A percentile compares a stretch with the other conserved stretches of the same genome.
phyloP scores from a whole-genome alignment of 2,113 vertebrate genomes.

The Dasyurus viverrinus region DNA sequence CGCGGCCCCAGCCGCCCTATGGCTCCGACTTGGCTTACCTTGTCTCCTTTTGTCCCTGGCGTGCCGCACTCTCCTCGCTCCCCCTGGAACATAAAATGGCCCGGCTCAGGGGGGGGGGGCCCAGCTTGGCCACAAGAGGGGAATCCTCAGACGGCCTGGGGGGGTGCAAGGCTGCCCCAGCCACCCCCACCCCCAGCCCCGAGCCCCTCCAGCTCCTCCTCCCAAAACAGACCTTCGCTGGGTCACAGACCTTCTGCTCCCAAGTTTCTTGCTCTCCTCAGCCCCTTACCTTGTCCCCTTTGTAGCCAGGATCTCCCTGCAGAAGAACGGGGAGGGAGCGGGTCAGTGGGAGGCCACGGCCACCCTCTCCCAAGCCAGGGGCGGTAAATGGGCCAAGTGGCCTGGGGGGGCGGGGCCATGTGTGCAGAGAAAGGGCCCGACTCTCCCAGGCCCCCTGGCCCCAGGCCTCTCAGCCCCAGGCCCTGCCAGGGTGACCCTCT shows the following conservation, averaged over 20 bases:
- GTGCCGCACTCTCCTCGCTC: constrained; percentile 90
- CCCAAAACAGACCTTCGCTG: too few species aligned
- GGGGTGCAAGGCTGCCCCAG: too few species aligned
- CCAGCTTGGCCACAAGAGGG: too few species aligned
- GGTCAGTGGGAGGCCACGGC: background rate
- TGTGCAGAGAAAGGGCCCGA: background rate
- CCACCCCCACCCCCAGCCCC: too few species aligned
- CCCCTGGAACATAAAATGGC: constrained; percentile 80
- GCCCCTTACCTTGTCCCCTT: constrained; percentile 89
- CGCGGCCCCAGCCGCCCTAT: background rate
- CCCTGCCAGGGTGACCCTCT: background rate
- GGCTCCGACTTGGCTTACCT: constrained; percentile 81
- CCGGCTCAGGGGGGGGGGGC: too few species aligned
- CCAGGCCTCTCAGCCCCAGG: constrained; percentile 25
- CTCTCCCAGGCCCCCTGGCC: background rate
- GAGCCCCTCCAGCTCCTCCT: too few species aligned
- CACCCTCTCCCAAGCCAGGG: too few species aligned
- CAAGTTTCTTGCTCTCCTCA: constrained; percentile 11
- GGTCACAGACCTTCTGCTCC: constrained; percentile 49
- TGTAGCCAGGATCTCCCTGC: constrained; percentile 89
- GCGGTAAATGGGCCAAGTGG: background rate
- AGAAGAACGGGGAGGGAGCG: constrained; percentile 50
- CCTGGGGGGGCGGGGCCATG: too few species aligned
- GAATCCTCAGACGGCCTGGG: too few species aligned
- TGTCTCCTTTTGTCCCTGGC: constrained; percentile 89